Evolutionary conservation across 1,140 invertebrate species (phyloP), one percentile per base, ranked within the genome.

Genomic region (Rhopalosiphum padi): DNA sequence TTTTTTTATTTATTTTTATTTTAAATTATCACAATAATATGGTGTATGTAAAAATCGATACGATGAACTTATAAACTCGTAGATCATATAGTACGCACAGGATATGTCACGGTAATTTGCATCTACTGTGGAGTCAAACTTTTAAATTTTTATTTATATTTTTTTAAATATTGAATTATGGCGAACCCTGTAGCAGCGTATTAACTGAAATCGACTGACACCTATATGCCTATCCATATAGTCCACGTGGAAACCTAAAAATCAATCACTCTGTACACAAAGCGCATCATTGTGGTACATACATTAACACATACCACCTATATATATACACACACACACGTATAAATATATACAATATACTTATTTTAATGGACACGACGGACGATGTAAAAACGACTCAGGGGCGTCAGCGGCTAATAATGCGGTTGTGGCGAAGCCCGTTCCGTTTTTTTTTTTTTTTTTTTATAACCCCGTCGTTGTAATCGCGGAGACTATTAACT

Each of bases 381-480:
- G 30, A n/a, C 60, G 30, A 77, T n/a, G 60, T 77, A 77, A 77
- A 77, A 77, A 77, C 30, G 60, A 77, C 60, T 77, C 60, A 77
- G 60, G 60, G 60, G 60, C 60, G 60, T 77, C 60, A n/a, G n/a
- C 30, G 60, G 60, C 60, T 18, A n/a, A 77, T 77, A 77, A 77
- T 77, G 60, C 30, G n/a, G 60, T 77, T 77, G 30, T 77, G 60
- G 30, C 60, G 60, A 77, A 77, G 30, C 60, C 60, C 15, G 60
- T 77, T n/a, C 30, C 60, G 60, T 77, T 77, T 77, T 60, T 60
- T 68, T 68, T 68, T 55, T n/a, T n/a, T n/a, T 60, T 60, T 60
- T 68, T 77, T n/a, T 77, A 77, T 77, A 77, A 77, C 60, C n/a
- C n/a, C 60, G 60, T 77, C 60, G 60, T 77, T 77, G n/a, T 77